Evolutionary conservation across 2,888 invertebrate species (phyloP).

Genomic region (Cryptocephalus primarius): DNA sequence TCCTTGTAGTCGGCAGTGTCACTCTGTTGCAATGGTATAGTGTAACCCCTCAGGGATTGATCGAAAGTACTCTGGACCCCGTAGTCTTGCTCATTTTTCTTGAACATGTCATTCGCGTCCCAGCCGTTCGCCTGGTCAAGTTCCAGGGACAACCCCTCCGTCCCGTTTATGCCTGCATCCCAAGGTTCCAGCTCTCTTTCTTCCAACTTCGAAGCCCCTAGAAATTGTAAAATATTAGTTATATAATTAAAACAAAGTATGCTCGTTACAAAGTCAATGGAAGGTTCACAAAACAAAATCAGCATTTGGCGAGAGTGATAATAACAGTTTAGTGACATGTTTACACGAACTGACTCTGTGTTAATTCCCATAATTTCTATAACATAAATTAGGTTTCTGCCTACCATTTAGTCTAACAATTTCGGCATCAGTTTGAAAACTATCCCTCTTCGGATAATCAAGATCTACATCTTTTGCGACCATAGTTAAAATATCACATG

Average conservation of each 20-base stretch:
- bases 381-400: background rate
- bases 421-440: conserved; percentile 80
- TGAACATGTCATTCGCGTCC: conserved; percentile 96
- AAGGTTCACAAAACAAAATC: too few relatives aligned
- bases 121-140: conserved; percentile 86
- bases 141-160: conserved; percentile 48
- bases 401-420: conserved; percentile 55
- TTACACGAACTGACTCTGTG: too few relatives aligned
- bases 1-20: conserved; percentile 79
- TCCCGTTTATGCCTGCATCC: conserved; percentile 54
- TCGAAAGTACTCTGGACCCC: conserved; percentile 86
- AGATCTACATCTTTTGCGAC: conserved; percentile 76
- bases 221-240: background rate
- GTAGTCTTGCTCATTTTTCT: conserved; percentile 82
- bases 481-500: conserved; percentile 74
- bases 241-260: too few relatives aligned
- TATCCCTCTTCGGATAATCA: conserved; percentile 79
- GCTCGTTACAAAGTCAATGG: too few relatives aligned
- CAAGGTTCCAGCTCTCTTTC: conserved; percentile 85
- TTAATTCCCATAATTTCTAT: too few relatives aligned
- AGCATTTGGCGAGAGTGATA: too few relatives aligned
- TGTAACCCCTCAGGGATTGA: conserved; percentile 84
- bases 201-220: conserved; percentile 33
- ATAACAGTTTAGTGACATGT: too few relatives aligned
- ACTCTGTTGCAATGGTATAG: conserved; percentile 72